Percentiles rank a stretch among this genome's conserved stretches.
Conservation (phyloP, 2,113 vertebrate genomes). For the Capreolus pygargus region DNA sequence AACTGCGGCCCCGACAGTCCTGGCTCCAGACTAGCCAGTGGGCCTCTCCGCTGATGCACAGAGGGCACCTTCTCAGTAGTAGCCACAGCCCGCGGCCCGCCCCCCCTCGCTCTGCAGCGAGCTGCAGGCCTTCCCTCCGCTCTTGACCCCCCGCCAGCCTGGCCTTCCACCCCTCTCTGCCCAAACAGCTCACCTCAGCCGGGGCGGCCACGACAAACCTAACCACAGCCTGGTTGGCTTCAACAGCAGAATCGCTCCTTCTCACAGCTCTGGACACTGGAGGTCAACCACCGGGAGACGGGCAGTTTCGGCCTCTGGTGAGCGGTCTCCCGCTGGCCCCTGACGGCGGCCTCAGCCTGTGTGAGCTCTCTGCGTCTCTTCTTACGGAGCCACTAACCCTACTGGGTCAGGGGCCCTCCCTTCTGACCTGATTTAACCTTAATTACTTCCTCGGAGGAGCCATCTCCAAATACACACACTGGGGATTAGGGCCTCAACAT, state of each 20-base stretch:
- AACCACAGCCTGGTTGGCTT: background rate
- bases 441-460: background rate
- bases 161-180: background rate
- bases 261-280: background rate
- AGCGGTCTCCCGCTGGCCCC: background rate
- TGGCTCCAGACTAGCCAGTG: background rate
- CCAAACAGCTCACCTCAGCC: background rate
- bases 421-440: background rate
- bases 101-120: background rate
- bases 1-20: background rate
- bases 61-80: background rate
- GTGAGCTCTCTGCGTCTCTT: background rate
- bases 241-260: accelerated
- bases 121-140: background rate
- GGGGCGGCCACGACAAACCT: background rate
- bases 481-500: background rate
- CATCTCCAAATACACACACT: background rate
- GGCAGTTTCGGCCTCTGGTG: background rate
- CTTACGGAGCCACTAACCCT: background rate
- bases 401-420: background rate
- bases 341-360: accelerated
- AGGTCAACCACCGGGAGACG: accelerated
- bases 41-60: accelerated
- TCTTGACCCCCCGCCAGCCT: background rate
- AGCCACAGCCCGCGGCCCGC: accelerated